phyloP scores from a whole-genome alignment of 2,113 vertebrate species.

The Onychostoma macrolepis region DNA sequence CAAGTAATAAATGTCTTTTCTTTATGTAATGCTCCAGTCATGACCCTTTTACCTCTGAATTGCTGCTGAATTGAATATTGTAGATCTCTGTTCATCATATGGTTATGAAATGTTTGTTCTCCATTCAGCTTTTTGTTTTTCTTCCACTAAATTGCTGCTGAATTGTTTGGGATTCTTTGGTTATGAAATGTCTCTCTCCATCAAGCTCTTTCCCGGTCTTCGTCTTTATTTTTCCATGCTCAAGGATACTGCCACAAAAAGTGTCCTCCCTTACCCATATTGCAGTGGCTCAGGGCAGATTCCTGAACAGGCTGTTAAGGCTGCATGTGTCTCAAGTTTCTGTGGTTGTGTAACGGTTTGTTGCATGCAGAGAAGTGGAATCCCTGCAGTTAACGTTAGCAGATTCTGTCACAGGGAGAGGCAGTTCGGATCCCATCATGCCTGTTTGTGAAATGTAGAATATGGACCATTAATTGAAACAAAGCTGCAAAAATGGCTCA shows the following conservation, averaged over 20 bases:
- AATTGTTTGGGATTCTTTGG: not conserved
- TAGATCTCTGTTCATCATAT: not conserved
- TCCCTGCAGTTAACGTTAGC: not conserved
- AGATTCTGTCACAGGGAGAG: not conserved
- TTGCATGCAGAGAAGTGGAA: constrained; percentile 1
- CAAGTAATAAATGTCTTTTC: not conserved
- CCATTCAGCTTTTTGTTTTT: not conserved
- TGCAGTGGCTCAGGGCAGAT: constrained; percentile 11
- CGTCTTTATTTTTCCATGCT: not conserved
- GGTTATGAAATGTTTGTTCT: not conserved
- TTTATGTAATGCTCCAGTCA: not conserved
- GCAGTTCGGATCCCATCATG: not conserved
- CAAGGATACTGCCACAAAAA: constrained; percentile 7
- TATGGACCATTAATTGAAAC: not conserved
- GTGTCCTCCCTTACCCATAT: constrained; percentile 27
- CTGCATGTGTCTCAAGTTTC: constrained; percentile 22
- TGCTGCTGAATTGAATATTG: not conserved
- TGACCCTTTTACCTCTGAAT: not conserved
- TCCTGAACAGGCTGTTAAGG: constrained; percentile 14
- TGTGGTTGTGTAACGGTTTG: constrained; percentile 3
- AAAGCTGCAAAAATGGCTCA: not conserved
- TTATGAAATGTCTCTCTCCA: constrained; percentile 2
- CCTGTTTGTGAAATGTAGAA: not conserved
- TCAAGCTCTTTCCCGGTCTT: not conserved
- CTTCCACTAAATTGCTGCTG: not conserved